phyloP scores from a whole-genome alignment of 2,113 vertebrate genomes.

The Passer montanus region DNA sequence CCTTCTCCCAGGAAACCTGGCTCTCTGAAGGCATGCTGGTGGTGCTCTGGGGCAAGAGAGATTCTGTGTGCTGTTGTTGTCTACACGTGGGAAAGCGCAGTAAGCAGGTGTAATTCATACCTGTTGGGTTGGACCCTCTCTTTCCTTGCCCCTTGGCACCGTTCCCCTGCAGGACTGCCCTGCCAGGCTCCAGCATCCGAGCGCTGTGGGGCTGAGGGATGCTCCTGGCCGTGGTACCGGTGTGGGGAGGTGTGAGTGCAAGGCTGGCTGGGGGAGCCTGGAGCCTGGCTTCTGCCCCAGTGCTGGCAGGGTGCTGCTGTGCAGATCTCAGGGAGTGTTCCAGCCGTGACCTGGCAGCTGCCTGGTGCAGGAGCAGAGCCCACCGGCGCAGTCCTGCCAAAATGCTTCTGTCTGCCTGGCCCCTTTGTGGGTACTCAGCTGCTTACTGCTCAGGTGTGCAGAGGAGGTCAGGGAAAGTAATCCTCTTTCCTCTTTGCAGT shows the following conservation, averaged over 20 bases:
- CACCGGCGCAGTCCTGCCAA: rapidly evolving
- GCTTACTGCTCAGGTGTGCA: background rate
- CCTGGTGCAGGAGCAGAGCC: rapidly evolving
- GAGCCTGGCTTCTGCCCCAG: background rate
- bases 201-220: rapidly evolving
- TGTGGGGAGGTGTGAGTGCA: background rate
- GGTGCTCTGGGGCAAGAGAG: background rate
- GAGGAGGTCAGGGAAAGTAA: background rate
- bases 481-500: background rate
- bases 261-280: background rate
- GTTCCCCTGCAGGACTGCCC: background rate
- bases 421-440: rapidly evolving
- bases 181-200: background rate
- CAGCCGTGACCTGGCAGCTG: background rate
- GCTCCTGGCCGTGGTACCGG: rapidly evolving
- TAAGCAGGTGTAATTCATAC: background rate
- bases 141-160: rapidly evolving
- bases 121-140: background rate
- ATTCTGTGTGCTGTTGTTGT: background rate
- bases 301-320: background rate
- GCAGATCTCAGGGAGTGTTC: background rate
- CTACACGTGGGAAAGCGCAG: background rate
- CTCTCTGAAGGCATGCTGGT: background rate
- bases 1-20: background rate
- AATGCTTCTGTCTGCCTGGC: rapidly evolving